These are phyloP conservation scores for Chaetodon trifasciatus DNA, from an alignment of 2,797 vertebrate species.

Conservation along the genomic window DNA sequence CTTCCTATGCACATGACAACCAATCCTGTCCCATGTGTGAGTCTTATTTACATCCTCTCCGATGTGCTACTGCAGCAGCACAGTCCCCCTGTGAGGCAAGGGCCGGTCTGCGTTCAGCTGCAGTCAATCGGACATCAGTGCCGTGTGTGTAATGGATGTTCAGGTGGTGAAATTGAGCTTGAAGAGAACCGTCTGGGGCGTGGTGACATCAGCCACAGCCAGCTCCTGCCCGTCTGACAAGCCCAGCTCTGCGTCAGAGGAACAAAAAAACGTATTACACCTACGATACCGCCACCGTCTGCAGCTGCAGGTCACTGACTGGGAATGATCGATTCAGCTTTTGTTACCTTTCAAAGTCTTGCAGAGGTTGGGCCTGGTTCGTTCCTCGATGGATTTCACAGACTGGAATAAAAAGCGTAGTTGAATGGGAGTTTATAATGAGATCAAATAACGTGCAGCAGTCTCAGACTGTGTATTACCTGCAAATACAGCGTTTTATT, in stretches of 20 bases:
- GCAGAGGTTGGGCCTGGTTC: constrained; percentile 96
- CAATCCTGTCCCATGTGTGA: constrained; percentile 28
- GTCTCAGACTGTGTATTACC: constrained; percentile 81
- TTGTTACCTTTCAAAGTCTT: constrained; percentile 95
- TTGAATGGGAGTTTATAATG: background rate
- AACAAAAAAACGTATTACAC: background rate
- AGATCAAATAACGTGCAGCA: background rate
- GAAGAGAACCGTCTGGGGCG: constrained; percentile 96
- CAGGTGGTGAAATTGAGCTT: constrained; percentile 95
- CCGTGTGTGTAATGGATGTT: constrained; percentile 38
- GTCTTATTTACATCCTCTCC: constrained; percentile 66
- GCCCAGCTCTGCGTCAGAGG: constrained; percentile 88
- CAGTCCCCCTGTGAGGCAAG: constrained; percentile 26
- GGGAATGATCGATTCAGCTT: background rate
- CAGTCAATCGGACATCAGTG: constrained; percentile 30
- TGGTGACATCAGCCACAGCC: constrained; percentile 96
- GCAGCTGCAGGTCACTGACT: background rate
- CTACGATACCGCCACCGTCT: background rate
- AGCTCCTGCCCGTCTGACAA: constrained; percentile 97
- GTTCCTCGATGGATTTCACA: constrained; percentile 96
- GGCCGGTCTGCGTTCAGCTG: constrained; percentile 30
- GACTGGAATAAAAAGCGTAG: constrained; percentile 83
- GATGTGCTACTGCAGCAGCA: constrained; percentile 55
- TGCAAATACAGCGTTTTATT: constrained; percentile 98
- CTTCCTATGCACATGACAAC: constrained; percentile 38